phyloP scores from a whole-genome alignment of 2,797 vertebrate genomes.

The Epinephelus malabaricus region DNA sequence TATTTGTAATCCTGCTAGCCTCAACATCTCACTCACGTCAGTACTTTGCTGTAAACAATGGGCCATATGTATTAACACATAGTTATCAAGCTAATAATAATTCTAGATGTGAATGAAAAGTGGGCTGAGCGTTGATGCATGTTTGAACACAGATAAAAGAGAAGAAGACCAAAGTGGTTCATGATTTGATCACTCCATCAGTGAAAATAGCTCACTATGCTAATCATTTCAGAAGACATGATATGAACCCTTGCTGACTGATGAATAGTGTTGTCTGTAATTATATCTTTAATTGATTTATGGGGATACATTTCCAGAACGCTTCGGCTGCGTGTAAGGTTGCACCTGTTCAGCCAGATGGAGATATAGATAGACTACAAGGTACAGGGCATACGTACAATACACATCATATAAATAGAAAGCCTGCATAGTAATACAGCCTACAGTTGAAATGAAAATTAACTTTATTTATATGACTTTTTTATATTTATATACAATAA shows the following conservation, averaged over 20 bases:
- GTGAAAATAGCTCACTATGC: conserved; percentile 76
- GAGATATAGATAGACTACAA: conserved; percentile 77
- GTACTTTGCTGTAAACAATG: neutral
- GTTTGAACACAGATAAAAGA: conserved; percentile 53
- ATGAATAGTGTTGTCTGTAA: conserved; percentile 78
- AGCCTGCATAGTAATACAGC: conserved; percentile 51
- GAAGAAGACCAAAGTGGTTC: conserved; percentile 34
- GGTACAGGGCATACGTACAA: conserved; percentile 70
- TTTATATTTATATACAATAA: neutral
- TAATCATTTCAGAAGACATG: conserved; percentile 78
- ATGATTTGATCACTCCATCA: conserved; percentile 64
- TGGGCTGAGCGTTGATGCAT: neutral
- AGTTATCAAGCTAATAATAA: conserved; percentile 18
- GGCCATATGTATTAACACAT: conserved; percentile 33
- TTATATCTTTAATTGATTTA: conserved; percentile 84
- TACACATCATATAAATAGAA: conserved; percentile 62
- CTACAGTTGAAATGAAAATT: neutral
- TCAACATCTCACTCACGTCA: neutral
- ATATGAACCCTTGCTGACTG: conserved; percentile 72
- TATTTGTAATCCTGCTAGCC: neutral
- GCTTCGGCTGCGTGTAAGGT: conserved; percentile 62
- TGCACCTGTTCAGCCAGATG: conserved; percentile 79
- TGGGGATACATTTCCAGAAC: conserved; percentile 76
- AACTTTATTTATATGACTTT: neutral
- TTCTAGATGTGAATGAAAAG: conserved; percentile 22